A percentile compares a stretch with the other conserved stretches of the same genome.
Evolutionary conservation across 2,888 invertebrate species (phyloP).

Genomic region (Metopia argyrocephala): DNA sequence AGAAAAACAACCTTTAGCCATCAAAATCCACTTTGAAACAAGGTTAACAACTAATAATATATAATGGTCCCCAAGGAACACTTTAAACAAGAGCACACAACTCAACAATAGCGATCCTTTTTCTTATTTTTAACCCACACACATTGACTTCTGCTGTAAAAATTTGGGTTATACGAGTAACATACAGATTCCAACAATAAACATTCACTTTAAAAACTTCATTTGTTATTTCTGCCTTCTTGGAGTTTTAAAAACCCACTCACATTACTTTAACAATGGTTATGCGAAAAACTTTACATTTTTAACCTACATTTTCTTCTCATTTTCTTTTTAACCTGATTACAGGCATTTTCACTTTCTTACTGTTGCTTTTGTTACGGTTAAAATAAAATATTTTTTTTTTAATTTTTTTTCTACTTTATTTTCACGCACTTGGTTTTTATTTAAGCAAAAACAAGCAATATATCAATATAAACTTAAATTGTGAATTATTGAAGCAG

Average conservation of each 20-base stretch:
- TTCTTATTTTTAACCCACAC: neutral
- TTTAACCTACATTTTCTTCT: conserved; percentile 6
- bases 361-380: neutral
- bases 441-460: conserved; percentile 3
- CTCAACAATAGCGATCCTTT: conserved; percentile 7
- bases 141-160: too few relatives aligned
- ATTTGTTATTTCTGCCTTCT: neutral
- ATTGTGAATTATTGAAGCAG: neutral
- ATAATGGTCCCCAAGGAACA: conserved; percentile 59
- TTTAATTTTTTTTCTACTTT: neutral
- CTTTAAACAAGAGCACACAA: conserved; percentile 48
- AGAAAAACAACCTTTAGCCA: conserved; percentile 51
- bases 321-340: neutral
- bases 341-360: neutral
- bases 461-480: conserved; percentile 38
- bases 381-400: neutral
- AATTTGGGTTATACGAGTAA: too few relatives aligned
- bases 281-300: neutral
- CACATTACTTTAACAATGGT: conserved; percentile 11
- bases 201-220: neutral
- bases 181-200: neutral
- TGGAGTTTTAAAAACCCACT: neutral
- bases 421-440: conserved; percentile 32
- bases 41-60: conserved; percentile 59
- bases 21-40: conserved; percentile 62